Conservation (phyloP, 2,888 invertebrate genomes). For the Caenorhabditis sulstoni region DNA sequence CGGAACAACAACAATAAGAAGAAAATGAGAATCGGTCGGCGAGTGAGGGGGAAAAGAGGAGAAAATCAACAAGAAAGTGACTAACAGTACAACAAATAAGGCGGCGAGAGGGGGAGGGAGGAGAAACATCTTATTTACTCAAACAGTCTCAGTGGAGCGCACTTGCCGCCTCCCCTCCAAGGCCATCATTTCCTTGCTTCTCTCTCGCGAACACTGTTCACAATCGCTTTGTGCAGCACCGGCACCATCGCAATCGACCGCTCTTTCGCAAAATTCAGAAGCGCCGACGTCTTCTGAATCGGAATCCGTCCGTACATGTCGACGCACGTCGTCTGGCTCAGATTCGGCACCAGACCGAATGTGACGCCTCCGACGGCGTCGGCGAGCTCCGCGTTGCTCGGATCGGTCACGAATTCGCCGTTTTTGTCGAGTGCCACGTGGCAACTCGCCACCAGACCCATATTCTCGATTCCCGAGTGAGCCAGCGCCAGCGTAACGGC, state of each 20-base stretch:
- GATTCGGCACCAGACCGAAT: conserved; percentile 42
- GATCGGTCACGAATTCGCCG: conserved; percentile 44
- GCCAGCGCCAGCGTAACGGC: conserved; percentile 66
- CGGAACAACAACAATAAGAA: not conserved
- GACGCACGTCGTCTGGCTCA: conserved; percentile 35
- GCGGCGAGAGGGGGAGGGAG: no score
- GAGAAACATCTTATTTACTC: conserved; percentile 49
- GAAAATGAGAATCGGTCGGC: not conserved
- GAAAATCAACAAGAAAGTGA: conserved; percentile 24
- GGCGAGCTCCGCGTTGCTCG: conserved; percentile 5
- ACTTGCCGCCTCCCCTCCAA: not conserved
- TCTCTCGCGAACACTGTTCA: conserved; percentile 31
- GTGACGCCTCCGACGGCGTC: conserved; percentile 35
- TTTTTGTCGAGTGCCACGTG: conserved; percentile 32
- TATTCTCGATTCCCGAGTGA: conserved; percentile 66
- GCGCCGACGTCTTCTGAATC: not conserved
- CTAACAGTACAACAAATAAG: conserved; percentile 18
- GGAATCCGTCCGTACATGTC: conserved; percentile 45
- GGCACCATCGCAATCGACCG: conserved; percentile 38
- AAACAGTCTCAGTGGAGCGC: conserved; percentile 2
- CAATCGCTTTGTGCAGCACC: conserved; percentile 39
- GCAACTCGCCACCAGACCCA: conserved; percentile 37
- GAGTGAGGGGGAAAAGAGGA: not conserved
- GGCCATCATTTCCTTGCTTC: not conserved
- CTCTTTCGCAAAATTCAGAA: conserved; percentile 45